Percentiles rank a stretch among this genome's conserved stretches.
Conservation (phyloP, 2,113 vertebrate species). For the Pseudonaja textilis region DNA sequence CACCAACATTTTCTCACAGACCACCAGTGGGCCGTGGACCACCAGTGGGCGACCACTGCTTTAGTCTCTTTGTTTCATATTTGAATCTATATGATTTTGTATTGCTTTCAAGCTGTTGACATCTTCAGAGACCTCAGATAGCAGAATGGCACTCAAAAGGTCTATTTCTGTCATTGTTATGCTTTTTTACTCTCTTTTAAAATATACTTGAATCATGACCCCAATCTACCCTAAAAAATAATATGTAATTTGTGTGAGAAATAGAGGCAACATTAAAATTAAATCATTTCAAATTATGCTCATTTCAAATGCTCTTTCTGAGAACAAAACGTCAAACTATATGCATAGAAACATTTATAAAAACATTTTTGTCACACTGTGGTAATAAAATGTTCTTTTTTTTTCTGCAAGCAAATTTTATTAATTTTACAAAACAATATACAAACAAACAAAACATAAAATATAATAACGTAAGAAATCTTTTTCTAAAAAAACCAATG, state of each 20-base stretch:
- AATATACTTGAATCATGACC: slow-evolving; percentile 14
- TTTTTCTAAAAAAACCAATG: too few species aligned
- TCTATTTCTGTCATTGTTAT: not conserved
- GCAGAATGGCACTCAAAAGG: slow-evolving; percentile 10
- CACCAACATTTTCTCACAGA: too few species aligned
- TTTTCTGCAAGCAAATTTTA: too few species aligned
- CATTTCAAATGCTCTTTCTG: slow-evolving; percentile 9
- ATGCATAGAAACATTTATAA: slow-evolving; percentile 12
- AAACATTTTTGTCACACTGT: slow-evolving; percentile 5
- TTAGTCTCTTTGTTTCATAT: slow-evolving; percentile 17
- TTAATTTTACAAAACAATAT: too few species aligned
- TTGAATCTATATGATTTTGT: not conserved
- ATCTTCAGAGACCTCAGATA: not conserved
- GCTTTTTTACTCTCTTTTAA: slow-evolving; percentile 23
- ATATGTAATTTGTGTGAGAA: slow-evolving; percentile 43
- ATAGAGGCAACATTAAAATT: slow-evolving; percentile 40
- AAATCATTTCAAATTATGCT: slow-evolving; percentile 33
- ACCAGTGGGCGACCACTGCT: not conserved
- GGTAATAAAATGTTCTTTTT: slow-evolving; percentile 6
- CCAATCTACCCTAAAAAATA: slow-evolving; percentile 4
- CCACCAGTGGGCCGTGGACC: too few species aligned
- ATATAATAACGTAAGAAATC: too few species aligned
- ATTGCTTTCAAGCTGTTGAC: slow-evolving; percentile 8
- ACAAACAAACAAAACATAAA: too few species aligned
- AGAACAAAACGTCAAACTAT: slow-evolving; percentile 1